Percentiles rank a stretch among this genome's conserved stretches.
phyloP scores from a whole-genome alignment of 2,113 vertebrate species.

The Marmota flaviventris region DNA sequence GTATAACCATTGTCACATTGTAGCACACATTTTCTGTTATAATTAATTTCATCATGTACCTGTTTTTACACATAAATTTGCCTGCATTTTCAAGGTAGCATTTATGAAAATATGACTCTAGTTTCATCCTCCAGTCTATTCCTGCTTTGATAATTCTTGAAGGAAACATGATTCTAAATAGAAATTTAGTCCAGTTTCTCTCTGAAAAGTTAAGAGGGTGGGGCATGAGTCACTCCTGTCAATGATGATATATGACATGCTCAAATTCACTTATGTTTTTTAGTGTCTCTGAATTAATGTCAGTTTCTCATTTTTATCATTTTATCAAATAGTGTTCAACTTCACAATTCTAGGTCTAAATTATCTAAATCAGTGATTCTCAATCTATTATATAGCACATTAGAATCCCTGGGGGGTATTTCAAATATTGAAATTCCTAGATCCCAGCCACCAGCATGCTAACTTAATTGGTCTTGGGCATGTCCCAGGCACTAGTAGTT shows the following conservation, averaged over 20 bases:
- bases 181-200: neutral
- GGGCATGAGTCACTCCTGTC: no score
- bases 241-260: neutral
- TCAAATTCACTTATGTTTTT: neutral
- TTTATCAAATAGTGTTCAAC: neutral
- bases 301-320: neutral
- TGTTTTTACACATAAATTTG: neutral
- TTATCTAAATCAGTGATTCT: neutral
- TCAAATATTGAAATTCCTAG: constrained; percentile 1
- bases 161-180: neutral
- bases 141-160: neutral
- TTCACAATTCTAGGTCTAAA: neutral
- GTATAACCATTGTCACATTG: neutral
- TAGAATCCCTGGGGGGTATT: neutral
- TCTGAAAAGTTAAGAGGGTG: neutral
- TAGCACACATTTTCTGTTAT: neutral
- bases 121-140: neutral
- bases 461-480: neutral
- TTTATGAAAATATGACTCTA: neutral
- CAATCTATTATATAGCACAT: neutral
- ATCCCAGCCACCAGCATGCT: neutral
- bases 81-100: neutral
- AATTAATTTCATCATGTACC: neutral
- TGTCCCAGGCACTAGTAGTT: neutral
- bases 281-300: neutral